Evolutionary conservation across 2,888 invertebrate species (phyloP), one percentile per base, ranked within the genome.

Genomic region (Pandemis heparana): DNA sequence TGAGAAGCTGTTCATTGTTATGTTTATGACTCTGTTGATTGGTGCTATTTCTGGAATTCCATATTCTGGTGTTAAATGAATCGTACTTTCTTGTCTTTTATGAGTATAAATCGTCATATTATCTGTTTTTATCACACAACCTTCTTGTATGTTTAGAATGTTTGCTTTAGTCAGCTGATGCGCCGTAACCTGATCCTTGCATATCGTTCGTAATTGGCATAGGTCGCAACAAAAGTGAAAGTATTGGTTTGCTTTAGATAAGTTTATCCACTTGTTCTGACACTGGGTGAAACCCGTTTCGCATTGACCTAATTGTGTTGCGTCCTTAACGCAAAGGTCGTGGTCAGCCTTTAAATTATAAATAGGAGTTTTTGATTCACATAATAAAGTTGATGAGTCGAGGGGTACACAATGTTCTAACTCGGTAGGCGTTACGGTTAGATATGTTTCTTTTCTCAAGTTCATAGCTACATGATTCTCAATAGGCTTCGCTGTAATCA

Each of bases 391-490:
- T 7, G 6, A 14, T 2, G 23, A 5, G 46, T 63, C 46, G 8
- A 46, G 63, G 46, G 41, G 53, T 0, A 66, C 18, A 39, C 66
- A 66, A 18, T 56, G 66, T 12, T 66, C 66, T 16, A 66, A 39
- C 5, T 66, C 39, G n/a, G 39, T 66, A 12, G 53, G 41, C 0
- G 66, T n/a, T 56, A 66, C n/a, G 0, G 51, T 53, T 41, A 66
- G 3, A 14, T 66, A 66, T 6, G 41, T 8, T 12, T 56, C 66
- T 12, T 66, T 66, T 12, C 16, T 53, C 18, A 66, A 18, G 32
- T 66, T 66, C 10, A 66, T 66, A 0, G 66, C 66, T 7, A 66
- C 66, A 14, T 66, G 10, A 10, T 9, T 12, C 56, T 66, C 66
- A 5, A 66, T 66, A 0, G 66, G 66, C 12, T 16, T 51, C 12